Percentiles rank a stretch among this genome's conserved stretches.
Conservation (phyloP, 2,888 invertebrate species). For the Nudaria mundana region DNA sequence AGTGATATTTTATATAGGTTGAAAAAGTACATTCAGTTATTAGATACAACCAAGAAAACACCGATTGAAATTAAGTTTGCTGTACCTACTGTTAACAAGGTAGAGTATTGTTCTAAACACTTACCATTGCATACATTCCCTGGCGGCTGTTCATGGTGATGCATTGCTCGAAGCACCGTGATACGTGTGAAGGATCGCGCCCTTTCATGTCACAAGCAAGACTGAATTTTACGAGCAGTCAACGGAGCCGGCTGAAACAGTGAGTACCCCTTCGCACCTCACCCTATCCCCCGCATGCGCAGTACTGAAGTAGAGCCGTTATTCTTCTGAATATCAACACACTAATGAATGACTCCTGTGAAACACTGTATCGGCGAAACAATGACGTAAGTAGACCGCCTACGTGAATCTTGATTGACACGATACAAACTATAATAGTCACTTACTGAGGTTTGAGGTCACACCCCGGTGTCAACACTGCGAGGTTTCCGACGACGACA, state of each 20-base stretch:
- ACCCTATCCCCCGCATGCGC: slow-evolving; percentile 57
- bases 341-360: slow-evolving; percentile 49
- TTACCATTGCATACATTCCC: slow-evolving; percentile 80
- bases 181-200: slow-evolving; percentile 75
- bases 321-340: slow-evolving; percentile 38
- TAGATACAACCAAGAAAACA: background rate
- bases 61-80: background rate
- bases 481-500: no score
- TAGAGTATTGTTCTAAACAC: slow-evolving; percentile 36
- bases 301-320: slow-evolving; percentile 37
- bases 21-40: no score
- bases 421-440: slow-evolving; percentile 3
- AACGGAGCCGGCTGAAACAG: slow-evolving; percentile 65
- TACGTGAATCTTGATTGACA: slow-evolving; percentile 16
- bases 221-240: slow-evolving; percentile 62
- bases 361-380: slow-evolving; percentile 30
- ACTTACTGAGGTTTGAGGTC: no score
- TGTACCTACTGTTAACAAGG: slow-evolving; percentile 6
- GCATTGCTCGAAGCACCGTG: slow-evolving; percentile 85
- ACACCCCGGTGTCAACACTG: no score
- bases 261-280: slow-evolving; percentile 46
- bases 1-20: no score
- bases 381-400: slow-evolving; percentile 12
- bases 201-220: slow-evolving; percentile 82
- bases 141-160: slow-evolving; percentile 85